Conservation (phyloP, 2,888 invertebrate species). For the Schizaphis graminum region DNA sequence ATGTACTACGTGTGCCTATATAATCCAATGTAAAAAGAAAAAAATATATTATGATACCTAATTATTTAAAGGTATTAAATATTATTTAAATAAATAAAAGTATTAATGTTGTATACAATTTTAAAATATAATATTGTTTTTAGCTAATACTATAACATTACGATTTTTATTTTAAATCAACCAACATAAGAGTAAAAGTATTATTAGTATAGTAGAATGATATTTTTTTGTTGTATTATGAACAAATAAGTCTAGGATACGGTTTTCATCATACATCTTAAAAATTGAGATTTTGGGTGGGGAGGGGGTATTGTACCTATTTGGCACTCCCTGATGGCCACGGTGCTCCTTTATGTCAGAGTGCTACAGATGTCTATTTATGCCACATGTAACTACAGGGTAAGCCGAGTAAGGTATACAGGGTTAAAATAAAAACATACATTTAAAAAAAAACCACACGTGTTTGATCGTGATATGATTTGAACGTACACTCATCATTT, state of each 20-base stretch:
- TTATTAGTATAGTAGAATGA: background rate
- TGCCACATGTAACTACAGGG: background rate
- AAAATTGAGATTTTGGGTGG: background rate
- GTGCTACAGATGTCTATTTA: background rate
- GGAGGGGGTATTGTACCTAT: background rate
- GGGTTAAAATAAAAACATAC: background rate
- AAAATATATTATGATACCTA: background rate
- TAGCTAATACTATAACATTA: background rate
- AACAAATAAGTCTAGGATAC: background rate
- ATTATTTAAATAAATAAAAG: background rate
- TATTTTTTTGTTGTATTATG: background rate
- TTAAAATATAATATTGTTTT: background rate
- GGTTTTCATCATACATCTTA: background rate
- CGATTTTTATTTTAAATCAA: background rate
- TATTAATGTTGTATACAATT: background rate
- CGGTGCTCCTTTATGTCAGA: background rate
- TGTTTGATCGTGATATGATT: background rate
- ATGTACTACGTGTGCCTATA: background rate
- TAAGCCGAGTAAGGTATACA: background rate
- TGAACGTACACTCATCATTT: background rate
- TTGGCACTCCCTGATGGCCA: background rate
- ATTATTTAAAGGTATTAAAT: background rate
- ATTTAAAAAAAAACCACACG: background rate
- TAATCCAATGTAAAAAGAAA: background rate
- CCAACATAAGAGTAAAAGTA: background rate